Percentiles rank a stretch among this genome's conserved stretches.
phyloP scores from a whole-genome alignment of 2,113 vertebrate genomes.

The Platysteira castanea region DNA sequence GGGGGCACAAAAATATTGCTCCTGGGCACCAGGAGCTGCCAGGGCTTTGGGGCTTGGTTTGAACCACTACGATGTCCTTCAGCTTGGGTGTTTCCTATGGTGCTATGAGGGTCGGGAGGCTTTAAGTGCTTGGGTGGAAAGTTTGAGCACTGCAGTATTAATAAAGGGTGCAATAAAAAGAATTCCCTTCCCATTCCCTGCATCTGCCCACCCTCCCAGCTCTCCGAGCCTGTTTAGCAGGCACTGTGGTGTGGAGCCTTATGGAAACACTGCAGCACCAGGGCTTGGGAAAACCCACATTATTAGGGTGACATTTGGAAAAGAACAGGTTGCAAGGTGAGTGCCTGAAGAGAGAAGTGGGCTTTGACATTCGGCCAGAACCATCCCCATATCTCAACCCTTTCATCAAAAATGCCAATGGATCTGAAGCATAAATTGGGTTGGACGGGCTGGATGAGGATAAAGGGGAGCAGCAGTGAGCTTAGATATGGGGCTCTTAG shows the following conservation, averaged over 20 bases:
- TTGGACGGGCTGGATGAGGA: background rate
- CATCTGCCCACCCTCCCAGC: background rate
- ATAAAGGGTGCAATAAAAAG: conserved; percentile 3
- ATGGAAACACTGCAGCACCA: background rate
- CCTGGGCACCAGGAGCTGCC: background rate
- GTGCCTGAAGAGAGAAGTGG: background rate
- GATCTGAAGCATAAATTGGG: rapidly evolving
- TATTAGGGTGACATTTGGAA: background rate
- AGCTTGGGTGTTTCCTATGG: background rate
- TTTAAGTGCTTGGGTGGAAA: conserved; percentile 46
- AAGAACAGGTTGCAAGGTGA: background rate
- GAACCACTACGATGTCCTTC: rapidly evolving
- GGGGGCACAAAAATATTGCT: background rate
- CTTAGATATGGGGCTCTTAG: rapidly evolving
- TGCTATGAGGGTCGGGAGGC: background rate
- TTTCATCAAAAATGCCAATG: background rate
- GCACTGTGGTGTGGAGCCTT: background rate
- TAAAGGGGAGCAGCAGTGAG: background rate
- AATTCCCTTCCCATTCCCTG: conserved; percentile 5
- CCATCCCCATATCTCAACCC: background rate
- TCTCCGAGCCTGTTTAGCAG: background rate
- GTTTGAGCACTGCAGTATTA: background rate
- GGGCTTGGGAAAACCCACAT: background rate
- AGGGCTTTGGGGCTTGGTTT: background rate
- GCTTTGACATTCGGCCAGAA: background rate